Percentiles rank a stretch among this genome's conserved stretches.
Evolutionary conservation across 2,888 invertebrate species (phyloP).

Genomic region (Cataglyphis albicans): DNA sequence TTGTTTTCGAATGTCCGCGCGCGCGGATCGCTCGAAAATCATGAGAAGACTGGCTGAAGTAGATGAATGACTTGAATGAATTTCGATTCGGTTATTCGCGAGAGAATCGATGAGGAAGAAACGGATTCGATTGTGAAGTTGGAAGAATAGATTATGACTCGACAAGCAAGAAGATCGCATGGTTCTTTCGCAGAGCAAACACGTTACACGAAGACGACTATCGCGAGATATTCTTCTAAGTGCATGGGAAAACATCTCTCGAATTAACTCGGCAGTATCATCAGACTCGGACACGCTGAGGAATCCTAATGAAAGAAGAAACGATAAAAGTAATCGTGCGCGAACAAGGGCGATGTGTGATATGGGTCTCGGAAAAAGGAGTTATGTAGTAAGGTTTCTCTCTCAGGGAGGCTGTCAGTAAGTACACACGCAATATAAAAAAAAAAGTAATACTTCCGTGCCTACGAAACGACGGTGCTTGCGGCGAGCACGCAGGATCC

Average conservation of each 20-base stretch:
- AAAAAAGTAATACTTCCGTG: constrained; percentile 62
- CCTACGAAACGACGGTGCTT: constrained; percentile 58
- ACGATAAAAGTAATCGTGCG: not conserved
- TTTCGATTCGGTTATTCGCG: not conserved
- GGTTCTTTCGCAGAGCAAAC: not conserved
- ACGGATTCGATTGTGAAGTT: not conserved
- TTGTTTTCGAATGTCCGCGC: not conserved
- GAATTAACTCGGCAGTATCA: not conserved
- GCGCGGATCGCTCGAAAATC: constrained; percentile 27
- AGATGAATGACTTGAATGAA: constrained; percentile 7
- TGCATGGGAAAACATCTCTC: not conserved
- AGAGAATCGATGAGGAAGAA: not conserved
- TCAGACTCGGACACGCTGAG: not conserved
- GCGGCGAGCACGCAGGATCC: constrained; percentile 41
- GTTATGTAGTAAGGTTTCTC: constrained; percentile 38
- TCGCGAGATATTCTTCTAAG: not conserved
- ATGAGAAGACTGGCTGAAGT: not conserved
- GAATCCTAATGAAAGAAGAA: not conserved
- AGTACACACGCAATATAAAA: constrained; percentile 60
- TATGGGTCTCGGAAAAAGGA: constrained; percentile 38
- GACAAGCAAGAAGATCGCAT: not conserved
- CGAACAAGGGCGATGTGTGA: not conserved
- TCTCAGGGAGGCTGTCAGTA: constrained; percentile 54
- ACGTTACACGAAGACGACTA: not conserved
- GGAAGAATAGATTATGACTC: not conserved